Base-by-base conservation (phyloP, 2,888 invertebrate species). In the Diarsia mendica region DNA sequence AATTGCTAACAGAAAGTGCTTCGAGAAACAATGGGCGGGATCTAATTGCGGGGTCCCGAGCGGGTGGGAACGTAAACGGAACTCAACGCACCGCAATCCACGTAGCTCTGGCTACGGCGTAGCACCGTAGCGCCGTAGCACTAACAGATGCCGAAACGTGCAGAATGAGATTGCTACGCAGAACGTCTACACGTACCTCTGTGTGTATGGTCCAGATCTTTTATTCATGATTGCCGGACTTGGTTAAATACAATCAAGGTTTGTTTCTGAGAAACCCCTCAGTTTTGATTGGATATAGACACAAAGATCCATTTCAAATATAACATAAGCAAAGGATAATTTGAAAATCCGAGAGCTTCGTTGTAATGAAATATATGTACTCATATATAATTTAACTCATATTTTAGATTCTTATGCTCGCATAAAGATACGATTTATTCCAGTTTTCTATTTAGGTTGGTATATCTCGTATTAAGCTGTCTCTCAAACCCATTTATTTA, bases 1-100 rank as follows among this genome's bases (percentile, higher is more conserved):
- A 92, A 92, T 92, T 90, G 90, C 89, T 89, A 90, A 89, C 90
- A 88, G 91, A 91, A 92, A 92, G 91, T 90, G 89, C 90, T 90
- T 87, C 84, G 90, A 92, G 92, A 92, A 93, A 94, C 93, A 93
- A 92, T 90, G 87, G 90, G 76, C 75, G 78, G 83, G 87, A 85
- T 89, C 90, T 89, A 90, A 88, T 89, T 87, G 88, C 86, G 77
- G 83, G 83, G 84, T 89, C 87, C 87, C 89, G 82, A 72, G 82
- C 85, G 85, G 82, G 81, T 76, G 75, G 67, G 84, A 88, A 88
- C 84, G 88, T 86, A 87, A 88, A 87, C 88, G 87, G 90, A 89
- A 89, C 88, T 86, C 85, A 87, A 88, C 89, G 80, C 87, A 89
- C 85, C 85, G 84, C 87, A 89, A 88, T 89, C 83, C 81, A 83